Conservation (phyloP, 2,888 invertebrate species). For the Ennomos fuscantarius region DNA sequence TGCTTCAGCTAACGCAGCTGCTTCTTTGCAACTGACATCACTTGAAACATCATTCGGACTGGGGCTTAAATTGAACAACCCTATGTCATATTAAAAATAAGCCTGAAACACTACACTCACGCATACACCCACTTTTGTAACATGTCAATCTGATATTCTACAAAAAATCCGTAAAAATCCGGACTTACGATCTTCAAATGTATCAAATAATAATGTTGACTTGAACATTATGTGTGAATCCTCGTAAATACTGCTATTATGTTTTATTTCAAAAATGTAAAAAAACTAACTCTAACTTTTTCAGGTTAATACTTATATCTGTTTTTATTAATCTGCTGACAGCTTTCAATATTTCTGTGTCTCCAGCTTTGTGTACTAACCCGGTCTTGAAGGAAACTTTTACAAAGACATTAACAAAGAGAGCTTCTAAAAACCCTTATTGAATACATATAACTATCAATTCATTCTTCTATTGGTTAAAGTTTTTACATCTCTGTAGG, state of each 20-base stretch:
- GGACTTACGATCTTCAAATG: slow-evolving; percentile 45
- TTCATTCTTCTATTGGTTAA: background rate
- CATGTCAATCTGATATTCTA: slow-evolving; percentile 33
- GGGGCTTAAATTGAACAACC: slow-evolving; percentile 38
- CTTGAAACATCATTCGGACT: slow-evolving; percentile 35
- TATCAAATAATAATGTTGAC: slow-evolving; percentile 9
- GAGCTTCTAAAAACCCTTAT: background rate
- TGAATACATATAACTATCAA: background rate
- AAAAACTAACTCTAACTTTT: slow-evolving; percentile 60
- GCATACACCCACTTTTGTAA: slow-evolving; percentile 38
- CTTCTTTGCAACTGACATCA: slow-evolving; percentile 65
- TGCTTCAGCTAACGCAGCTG: slow-evolving; percentile 77
- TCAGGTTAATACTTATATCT: slow-evolving; percentile 72
- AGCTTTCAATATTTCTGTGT: slow-evolving; percentile 71
- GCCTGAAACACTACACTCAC: slow-evolving; percentile 44
- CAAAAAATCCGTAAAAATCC: slow-evolving; percentile 66
- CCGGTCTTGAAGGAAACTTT: slow-evolving; percentile 68
- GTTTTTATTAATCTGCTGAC: slow-evolving; percentile 53
- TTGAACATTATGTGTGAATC: slow-evolving; percentile 17
- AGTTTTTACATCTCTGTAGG: background rate
- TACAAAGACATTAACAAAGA: slow-evolving; percentile 15
- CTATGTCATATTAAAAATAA: slow-evolving; percentile 33
- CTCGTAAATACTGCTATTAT: slow-evolving; percentile 19
- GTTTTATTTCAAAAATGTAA: slow-evolving; percentile 45
- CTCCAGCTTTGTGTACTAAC: slow-evolving; percentile 77